phyloP scores from a whole-genome alignment of 1,140 invertebrate genomes.

The Drosophila funebris region DNA sequence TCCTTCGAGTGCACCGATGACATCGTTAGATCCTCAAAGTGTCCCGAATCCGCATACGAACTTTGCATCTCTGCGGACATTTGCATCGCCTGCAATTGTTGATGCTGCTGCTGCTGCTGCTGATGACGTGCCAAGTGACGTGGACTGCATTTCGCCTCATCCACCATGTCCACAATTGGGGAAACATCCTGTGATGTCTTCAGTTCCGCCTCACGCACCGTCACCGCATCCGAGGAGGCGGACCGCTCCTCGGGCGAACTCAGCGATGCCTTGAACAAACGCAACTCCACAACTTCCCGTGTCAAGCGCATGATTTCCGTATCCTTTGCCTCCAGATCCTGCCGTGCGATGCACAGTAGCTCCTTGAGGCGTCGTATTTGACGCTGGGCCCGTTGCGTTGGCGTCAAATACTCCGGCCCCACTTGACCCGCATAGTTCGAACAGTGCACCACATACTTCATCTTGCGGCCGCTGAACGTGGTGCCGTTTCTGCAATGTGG shows the following conservation, averaged over 20 bases:
- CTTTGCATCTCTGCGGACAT: constrained; percentile 86
- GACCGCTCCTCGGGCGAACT: constrained; percentile 89
- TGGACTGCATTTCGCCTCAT: constrained; percentile 84
- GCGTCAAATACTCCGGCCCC: constrained; percentile 92
- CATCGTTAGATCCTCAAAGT: constrained; percentile 91
- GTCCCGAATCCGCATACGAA: constrained; percentile 92
- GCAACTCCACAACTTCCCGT: constrained; percentile 91
- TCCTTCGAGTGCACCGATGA: constrained; percentile 90
- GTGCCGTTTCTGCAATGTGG: constrained; percentile 88
- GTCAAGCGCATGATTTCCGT: constrained; percentile 91
- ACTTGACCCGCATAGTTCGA: constrained; percentile 89
- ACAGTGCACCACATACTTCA: constrained; percentile 92
- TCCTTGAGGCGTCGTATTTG: constrained; percentile 90
- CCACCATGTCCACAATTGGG: constrained; percentile 84
- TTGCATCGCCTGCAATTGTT: constrained; percentile 50
- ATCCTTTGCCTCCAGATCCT: constrained; percentile 91
- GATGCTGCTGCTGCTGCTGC: constrained; percentile 47
- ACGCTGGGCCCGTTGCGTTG: constrained; percentile 91
- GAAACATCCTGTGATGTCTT: constrained; percentile 84
- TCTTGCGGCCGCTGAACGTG: constrained; percentile 88
- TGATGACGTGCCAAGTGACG: constrained; percentile 75
- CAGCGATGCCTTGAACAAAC: constrained; percentile 90
- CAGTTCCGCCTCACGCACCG: constrained; percentile 87
- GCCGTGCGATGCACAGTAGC: constrained; percentile 88
- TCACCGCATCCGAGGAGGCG: constrained; percentile 90